These are phyloP conservation scores for Tapera naevia DNA, from an alignment of 2,797 vertebrate genomes.

Conservation along the genomic window DNA sequence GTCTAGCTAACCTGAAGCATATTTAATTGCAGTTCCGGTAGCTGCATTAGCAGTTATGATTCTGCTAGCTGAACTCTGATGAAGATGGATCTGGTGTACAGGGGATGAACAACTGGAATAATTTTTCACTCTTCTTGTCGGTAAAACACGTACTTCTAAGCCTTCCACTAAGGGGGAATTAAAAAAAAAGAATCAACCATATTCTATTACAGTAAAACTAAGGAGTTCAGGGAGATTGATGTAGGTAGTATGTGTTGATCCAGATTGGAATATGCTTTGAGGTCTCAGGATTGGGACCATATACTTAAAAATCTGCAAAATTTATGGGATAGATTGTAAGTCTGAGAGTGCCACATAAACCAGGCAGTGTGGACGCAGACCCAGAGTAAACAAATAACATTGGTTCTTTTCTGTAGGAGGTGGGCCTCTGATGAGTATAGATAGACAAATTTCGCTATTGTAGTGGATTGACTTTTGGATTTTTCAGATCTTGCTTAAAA, in stretches of 20 bases:
- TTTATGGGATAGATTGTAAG: not conserved
- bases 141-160: not conserved
- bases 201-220: not conserved
- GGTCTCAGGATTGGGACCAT: not conserved
- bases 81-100: not conserved
- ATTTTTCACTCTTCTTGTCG: not conserved
- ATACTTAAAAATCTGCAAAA: slow-evolving; percentile 16
- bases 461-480: too few relatives aligned
- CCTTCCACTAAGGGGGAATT: not conserved
- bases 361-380: not conserved
- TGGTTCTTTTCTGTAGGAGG: not conserved
- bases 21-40: not conserved
- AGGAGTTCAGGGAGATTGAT: not conserved
- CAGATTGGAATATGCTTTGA: not conserved
- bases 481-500: too few relatives aligned
- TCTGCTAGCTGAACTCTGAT: not conserved
- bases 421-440: not conserved
- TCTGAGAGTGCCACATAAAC: not conserved
- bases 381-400: not conserved
- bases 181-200: not conserved
- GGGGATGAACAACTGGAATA: not conserved
- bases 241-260: slow-evolving; percentile 9
- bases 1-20: not conserved
- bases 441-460: not conserved
- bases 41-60: not conserved